These are phyloP conservation scores for Eulemur rufifrons DNA, from an alignment of 2,113 vertebrate species.

Conservation along the genomic window DNA sequence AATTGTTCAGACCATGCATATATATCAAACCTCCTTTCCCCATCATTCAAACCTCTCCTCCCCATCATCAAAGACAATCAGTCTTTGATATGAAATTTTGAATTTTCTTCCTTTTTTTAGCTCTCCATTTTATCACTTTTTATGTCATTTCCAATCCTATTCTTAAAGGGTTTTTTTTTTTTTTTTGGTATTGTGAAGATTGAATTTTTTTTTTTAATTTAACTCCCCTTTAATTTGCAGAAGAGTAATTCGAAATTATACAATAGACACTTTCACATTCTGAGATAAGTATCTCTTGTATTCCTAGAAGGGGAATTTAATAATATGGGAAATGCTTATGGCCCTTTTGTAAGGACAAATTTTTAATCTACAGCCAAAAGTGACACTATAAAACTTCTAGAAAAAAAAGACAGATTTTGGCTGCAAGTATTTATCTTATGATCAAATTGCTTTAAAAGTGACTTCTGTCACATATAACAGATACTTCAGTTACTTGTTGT, in stretches of 20 bases:
- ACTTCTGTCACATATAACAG: conserved; percentile 16
- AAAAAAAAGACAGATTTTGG: conserved; percentile 2
- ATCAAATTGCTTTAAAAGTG: conserved; percentile 34
- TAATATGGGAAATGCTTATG: conserved; percentile 1
- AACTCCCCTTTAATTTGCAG: not conserved
- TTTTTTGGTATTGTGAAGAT: not conserved
- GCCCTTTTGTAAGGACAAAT: not conserved
- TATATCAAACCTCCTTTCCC: not conserved
- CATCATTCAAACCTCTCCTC: not conserved
- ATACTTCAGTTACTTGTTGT: conserved; percentile 42
- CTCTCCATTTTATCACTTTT: conserved; percentile 8
- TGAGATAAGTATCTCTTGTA: not conserved
- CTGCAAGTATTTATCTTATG: conserved; percentile 6
- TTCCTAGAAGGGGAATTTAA: conserved; percentile 6
- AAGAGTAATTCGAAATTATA: conserved; percentile 42
- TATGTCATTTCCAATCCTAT: conserved; percentile 11
- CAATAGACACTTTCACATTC: not conserved
- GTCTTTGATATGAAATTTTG: conserved; percentile 26
- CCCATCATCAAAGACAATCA: not conserved
- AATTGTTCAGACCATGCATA: conserved; percentile 32
- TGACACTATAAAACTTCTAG: not conserved
- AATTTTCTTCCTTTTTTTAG: conserved; percentile 19
- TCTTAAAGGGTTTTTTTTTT: conserved; percentile 38
- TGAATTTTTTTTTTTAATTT: conserved; percentile 29
- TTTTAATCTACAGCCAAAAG: conserved; percentile 31